phyloP scores from a whole-genome alignment of 2,797 vertebrate species.

The Crocodylus rhombifer region DNA sequence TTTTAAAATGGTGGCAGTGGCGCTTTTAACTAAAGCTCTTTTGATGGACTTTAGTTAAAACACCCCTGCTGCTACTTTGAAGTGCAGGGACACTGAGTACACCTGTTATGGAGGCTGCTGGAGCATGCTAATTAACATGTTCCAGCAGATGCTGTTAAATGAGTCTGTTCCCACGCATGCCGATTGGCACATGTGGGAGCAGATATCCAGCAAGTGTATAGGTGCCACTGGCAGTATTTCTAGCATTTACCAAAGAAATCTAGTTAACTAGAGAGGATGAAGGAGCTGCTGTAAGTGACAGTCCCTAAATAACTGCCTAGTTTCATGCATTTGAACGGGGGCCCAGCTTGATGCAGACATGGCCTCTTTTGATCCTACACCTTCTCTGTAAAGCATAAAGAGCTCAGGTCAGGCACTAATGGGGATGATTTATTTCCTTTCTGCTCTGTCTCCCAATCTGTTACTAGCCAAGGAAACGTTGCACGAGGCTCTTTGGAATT shows the following conservation, averaged over 20 bases:
- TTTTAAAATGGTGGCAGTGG: too few species aligned
- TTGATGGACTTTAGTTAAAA: too few species aligned
- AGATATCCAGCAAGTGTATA: too few species aligned
- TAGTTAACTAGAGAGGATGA: background rate
- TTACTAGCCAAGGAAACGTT: background rate
- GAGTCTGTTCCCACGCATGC: too few species aligned
- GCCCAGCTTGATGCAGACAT: background rate
- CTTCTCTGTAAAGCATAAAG: background rate
- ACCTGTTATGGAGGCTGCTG: too few species aligned
- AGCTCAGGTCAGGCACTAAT: background rate
- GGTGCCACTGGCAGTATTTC: background rate
- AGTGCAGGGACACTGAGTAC: too few species aligned
- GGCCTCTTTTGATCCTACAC: background rate
- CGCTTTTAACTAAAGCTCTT: too few species aligned
- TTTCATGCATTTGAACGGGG: background rate
- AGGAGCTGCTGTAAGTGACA: fast-evolving
- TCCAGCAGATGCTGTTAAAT: too few species aligned
- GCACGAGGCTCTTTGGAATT: background rate
- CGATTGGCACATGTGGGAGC: too few species aligned
- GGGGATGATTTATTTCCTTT: background rate
- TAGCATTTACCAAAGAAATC: background rate
- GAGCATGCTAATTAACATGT: too few species aligned
- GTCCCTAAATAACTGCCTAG: background rate
- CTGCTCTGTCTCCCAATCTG: background rate
- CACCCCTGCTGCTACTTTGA: too few species aligned